Conservation (phyloP, 2,888 invertebrate species). For the Eilema caniola region DNA sequence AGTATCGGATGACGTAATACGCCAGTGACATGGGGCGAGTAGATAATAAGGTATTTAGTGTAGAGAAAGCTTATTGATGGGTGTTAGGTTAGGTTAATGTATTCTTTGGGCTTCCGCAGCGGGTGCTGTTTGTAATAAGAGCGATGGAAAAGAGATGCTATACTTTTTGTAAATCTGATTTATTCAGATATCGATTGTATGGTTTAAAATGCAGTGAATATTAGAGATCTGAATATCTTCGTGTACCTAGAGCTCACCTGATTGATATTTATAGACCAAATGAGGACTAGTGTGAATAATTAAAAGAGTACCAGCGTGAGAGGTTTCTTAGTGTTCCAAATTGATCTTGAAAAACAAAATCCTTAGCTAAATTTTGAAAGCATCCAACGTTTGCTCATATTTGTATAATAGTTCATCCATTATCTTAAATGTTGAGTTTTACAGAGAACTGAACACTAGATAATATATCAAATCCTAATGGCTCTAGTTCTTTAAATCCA, state of each 20-base stretch:
- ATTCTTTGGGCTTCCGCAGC: slow-evolving; percentile 18
- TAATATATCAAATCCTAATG: background rate
- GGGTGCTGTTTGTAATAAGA: slow-evolving; percentile 8
- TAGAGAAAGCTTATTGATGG: slow-evolving; percentile 40
- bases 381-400: too few species aligned
- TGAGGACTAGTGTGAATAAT: too few species aligned
- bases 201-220: too few species aligned
- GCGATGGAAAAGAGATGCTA: slow-evolving; percentile 19
- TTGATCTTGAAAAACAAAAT: background rate
- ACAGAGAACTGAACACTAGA: background rate
- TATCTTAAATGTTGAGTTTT: background rate
- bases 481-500: background rate
- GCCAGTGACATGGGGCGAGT: slow-evolving; percentile 55
- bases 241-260: too few species aligned
- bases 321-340: too few species aligned
- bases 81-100: slow-evolving; percentile 28
- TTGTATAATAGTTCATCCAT: background rate
- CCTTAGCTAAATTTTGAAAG: background rate
- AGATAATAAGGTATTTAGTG: slow-evolving; percentile 56
- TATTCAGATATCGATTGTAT: too few species aligned
- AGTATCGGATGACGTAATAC: slow-evolving; percentile 62
- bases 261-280: too few species aligned
- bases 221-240: too few species aligned
- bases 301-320: too few species aligned
- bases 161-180: background rate